Conservation (phyloP, 1,140 invertebrate genomes). For the Hirudo medicinalis region DNA sequence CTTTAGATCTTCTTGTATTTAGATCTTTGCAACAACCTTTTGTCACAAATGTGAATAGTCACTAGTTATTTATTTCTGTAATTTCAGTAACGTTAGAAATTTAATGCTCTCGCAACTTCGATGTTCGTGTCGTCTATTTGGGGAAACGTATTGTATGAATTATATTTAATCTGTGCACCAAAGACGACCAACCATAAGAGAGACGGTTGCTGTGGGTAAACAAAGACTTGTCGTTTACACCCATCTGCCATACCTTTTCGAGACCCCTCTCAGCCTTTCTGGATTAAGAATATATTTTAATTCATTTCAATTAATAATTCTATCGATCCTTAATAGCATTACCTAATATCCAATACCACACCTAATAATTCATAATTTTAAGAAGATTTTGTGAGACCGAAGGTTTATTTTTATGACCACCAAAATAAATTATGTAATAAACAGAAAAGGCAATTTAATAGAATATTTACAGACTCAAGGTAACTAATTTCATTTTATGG, state of each 20-base stretch:
- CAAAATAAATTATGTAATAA: not conserved
- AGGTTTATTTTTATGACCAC: not conserved
- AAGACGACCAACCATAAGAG: not conserved
- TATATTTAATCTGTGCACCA: no score
- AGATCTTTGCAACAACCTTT: no score
- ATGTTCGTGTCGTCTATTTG: not conserved
- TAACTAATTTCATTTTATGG: not conserved
- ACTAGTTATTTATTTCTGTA: no score
- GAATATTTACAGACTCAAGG: not conserved
- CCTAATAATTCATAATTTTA: not conserved
- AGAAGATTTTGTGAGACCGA: not conserved
- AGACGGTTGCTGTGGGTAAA: not conserved
- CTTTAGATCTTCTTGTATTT: no score
- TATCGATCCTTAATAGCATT: no score
- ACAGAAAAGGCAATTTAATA: not conserved
- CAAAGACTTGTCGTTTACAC: constrained; percentile 44
- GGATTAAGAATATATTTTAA: constrained; percentile 21
- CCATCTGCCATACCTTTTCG: constrained; percentile 65
- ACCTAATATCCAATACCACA: not conserved
- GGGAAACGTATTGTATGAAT: no score
- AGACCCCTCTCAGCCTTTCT: constrained; percentile 70
- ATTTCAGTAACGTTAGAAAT: no score
- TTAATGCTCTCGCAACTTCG: not conserved
- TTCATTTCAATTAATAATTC: no score
- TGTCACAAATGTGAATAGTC: no score